Conservation (phyloP, 1,140 invertebrate genomes). For the Wiebesia pumilae region DNA sequence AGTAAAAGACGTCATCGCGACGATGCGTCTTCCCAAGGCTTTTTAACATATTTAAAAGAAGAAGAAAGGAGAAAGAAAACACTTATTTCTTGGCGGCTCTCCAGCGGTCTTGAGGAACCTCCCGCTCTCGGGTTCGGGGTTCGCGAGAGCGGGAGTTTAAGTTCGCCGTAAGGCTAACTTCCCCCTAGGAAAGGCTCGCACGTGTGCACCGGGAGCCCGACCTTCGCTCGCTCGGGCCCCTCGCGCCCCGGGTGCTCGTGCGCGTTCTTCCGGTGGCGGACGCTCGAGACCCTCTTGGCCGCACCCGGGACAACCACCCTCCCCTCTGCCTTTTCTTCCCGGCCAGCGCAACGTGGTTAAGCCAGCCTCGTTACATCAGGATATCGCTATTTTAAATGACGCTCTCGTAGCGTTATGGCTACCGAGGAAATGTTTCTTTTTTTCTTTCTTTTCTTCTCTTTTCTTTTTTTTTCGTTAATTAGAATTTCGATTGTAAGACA, state of each 20-base stretch:
- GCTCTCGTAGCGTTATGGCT: no score
- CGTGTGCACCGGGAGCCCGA: background rate
- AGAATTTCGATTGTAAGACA: no score
- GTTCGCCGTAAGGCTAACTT: background rate
- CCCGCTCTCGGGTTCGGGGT: background rate
- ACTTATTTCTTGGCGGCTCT: background rate
- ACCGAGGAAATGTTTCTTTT: no score
- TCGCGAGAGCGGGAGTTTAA: background rate
- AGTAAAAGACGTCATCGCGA: no score
- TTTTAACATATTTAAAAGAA: background rate
- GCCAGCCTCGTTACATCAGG: background rate
- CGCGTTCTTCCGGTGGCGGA: slow-evolving; percentile 35
- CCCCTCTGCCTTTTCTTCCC: no score
- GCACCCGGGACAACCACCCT: background rate
- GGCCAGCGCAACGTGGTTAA: background rate
- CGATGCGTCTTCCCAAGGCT: no score
- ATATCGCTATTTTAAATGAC: no score
- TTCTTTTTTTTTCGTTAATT: no score
- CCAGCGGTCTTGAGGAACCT: background rate
- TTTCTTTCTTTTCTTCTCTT: no score
- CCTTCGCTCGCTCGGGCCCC: background rate
- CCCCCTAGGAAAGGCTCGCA: background rate
- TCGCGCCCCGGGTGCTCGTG: background rate
- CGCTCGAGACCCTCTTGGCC: background rate
- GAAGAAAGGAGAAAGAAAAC: background rate